Evolutionary conservation across 1,140 invertebrate species (phyloP).

Genomic region (Diorhabda elongata): DNA sequence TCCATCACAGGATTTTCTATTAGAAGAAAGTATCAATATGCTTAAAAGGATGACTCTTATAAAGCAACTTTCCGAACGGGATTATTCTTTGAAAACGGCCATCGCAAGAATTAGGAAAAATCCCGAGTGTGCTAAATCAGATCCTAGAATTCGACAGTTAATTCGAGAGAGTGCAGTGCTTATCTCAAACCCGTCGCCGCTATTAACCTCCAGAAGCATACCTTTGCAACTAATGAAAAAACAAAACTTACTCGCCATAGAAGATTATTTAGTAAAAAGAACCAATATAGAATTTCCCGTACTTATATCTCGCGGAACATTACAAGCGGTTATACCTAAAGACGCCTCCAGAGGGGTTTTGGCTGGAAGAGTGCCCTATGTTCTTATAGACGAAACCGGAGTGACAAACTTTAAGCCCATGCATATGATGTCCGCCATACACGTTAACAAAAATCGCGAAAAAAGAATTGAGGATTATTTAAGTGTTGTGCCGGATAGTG

Average conservation of each 20-base stretch:
- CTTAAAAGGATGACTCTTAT: conserved; percentile 69
- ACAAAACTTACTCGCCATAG: conserved; percentile 68
- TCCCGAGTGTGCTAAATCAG: conserved; percentile 60
- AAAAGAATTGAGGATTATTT: conserved; percentile 55
- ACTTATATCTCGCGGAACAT: conserved; percentile 69
- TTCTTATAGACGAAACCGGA: conserved; percentile 71
- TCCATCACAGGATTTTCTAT: conserved; percentile 17
- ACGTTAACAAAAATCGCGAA: conserved; percentile 53
- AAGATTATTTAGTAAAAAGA: conserved; percentile 65
- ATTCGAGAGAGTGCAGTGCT: conserved; percentile 67
- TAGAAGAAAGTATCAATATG: conserved; percentile 58
- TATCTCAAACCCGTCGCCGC: conserved; percentile 45
- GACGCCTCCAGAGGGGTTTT: conserved; percentile 68
- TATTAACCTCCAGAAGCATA: conserved; percentile 60
- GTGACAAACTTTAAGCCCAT: conserved; percentile 72
- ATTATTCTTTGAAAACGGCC: conserved; percentile 57
- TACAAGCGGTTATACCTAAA: conserved; percentile 73
- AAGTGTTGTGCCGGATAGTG: conserved; percentile 28
- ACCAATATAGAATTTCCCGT: conserved; percentile 57
- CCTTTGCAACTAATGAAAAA: conserved; percentile 60
- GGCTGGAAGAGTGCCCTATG: conserved; percentile 70
- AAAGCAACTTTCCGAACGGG: conserved; percentile 64
- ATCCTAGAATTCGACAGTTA: conserved; percentile 63
- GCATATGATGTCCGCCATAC: conserved; percentile 66
- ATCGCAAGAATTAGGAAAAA: conserved; percentile 60